A percentile compares a stretch with the other conserved stretches of the same genome.
Conservation (phyloP, 2,797 vertebrate genomes). For the Dryobates pubescens region DNA sequence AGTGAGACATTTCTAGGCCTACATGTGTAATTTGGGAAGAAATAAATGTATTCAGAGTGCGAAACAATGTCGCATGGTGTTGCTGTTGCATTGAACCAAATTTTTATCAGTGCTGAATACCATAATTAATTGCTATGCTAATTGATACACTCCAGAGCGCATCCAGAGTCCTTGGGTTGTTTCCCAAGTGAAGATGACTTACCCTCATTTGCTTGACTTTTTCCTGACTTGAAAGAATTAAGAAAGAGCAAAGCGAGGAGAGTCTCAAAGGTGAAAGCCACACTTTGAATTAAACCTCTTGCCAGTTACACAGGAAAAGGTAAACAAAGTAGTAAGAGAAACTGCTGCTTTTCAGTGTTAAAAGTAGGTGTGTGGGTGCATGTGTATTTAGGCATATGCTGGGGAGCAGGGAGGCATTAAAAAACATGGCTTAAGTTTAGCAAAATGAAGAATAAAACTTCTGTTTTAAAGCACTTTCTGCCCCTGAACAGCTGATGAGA, state of each 20-base stretch:
- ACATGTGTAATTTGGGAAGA: background rate
- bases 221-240: background rate
- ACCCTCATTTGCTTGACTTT: background rate
- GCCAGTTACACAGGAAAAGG: background rate
- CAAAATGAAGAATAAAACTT: background rate
- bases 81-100: slow-evolving; percentile 48
- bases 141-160: slow-evolving; percentile 12
- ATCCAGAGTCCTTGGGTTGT: background rate
- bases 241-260: background rate
- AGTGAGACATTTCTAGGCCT: slow-evolving; percentile 30
- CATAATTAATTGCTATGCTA: slow-evolving; percentile 35
- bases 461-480: background rate
- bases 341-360: background rate
- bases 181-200: slow-evolving; percentile 15
- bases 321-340: background rate
- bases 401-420: background rate
- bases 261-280: background rate
- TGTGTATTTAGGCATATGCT: background rate
- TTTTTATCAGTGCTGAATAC: background rate
- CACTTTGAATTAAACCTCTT: background rate
- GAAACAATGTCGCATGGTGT: slow-evolving; percentile 11
- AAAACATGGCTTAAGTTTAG: background rate
- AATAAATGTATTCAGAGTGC: background rate
- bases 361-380: background rate
- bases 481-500: background rate